These are phyloP conservation scores for Menura novaehollandiae DNA, from an alignment of 2,113 vertebrate species.

Conservation along the genomic window DNA sequence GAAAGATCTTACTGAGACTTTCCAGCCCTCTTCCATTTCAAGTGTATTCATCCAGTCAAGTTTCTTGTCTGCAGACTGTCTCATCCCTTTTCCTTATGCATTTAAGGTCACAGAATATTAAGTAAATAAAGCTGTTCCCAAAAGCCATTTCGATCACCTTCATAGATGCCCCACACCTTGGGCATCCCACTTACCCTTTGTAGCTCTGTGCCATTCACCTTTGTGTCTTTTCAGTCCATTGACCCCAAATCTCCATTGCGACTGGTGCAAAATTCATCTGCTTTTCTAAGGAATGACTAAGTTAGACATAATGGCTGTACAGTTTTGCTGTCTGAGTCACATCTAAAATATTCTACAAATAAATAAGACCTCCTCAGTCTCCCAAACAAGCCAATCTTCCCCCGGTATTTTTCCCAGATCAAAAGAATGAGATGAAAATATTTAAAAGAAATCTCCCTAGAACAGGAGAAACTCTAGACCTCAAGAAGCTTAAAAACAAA, in stretches of 20 bases:
- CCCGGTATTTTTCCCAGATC: neutral
- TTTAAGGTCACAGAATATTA: neutral
- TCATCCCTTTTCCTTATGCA: neutral
- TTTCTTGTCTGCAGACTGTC: neutral
- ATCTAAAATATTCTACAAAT: neutral
- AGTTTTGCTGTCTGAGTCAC: neutral
- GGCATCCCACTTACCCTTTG: neutral
- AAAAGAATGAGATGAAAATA: neutral
- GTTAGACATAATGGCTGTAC: neutral
- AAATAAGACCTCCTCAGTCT: neutral
- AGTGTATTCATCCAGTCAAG: neutral
- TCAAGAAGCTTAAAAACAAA: neutral
- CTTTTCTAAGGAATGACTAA: neutral
- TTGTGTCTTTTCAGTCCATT: neutral
- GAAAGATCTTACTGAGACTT: neutral
- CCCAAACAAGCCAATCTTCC: neutral
- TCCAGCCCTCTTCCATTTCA: neutral
- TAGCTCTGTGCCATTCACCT: neutral
- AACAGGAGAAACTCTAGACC: neutral
- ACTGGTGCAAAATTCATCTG: neutral
- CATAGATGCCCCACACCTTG: fast-evolving
- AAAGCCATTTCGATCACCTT: neutral
- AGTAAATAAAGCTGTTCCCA: neutral
- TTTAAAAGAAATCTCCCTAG: neutral
- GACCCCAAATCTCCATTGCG: neutral